Base-by-base conservation (phyloP, 2,888 invertebrate genomes). In the Amphipoea oculea region DNA sequence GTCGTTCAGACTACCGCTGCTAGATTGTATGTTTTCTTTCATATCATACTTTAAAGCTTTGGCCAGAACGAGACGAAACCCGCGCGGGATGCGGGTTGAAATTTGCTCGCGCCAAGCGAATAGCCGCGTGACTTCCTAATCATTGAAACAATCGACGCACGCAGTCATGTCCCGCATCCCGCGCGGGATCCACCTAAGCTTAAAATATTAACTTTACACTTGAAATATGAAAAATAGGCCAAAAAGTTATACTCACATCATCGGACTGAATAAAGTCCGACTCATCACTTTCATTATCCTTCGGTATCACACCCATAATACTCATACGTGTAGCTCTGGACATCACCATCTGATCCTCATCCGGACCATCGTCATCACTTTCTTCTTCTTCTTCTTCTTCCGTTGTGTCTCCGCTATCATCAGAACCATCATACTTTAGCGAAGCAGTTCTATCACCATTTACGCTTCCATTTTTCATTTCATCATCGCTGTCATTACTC, bases 271-370 rank as follows among this genome's bases (percentile, higher is more conserved):
- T 96, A 73, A 94, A 96, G 87, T 97, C 97, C 0, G 97, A 97
- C 29, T 95, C 96, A 78, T 97, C 96, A 89, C 95, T 96, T 70
- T 95, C 95, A 86, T 92, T 91, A 63, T 93, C 94, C 63, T 95
- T 95, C 0, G 96, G 96, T 88, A 95, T 89, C 23, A 95, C 89
- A 0, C 97, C 97, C 95, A 96, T 95, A 76, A 97, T 97, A 83
- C 97, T 97, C 96, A 97, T 96, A 0, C 97, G 91, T 0, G 97
- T 97, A 2, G 97, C 97, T 51, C 96, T 92, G 0, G 96, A 97
- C 94, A 97, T 94, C 78, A 95, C 94, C 95, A 96, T 94, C 81
- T 94, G 91, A 77, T 97, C 97, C 79, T 97, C 96, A 87, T 95
- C 94, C 0, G 90, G 90, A n/a, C 92, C 94, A 9, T 94, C 94